Conservation (phyloP, 1,140 invertebrate species). For the Conopomorpha cramerella region DNA sequence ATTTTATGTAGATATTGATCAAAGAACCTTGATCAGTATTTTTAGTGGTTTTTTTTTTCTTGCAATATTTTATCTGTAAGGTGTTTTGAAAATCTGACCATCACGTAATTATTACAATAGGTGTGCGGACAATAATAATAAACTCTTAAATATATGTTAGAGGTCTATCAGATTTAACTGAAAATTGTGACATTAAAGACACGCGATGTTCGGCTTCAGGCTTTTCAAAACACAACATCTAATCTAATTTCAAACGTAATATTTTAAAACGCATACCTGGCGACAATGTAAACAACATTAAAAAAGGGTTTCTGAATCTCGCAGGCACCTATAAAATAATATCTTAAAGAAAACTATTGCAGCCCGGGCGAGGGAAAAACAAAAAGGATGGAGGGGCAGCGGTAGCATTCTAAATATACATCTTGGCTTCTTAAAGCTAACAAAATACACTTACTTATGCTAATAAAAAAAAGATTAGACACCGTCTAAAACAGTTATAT, state of each 20-base stretch:
- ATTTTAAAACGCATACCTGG: slow-evolving; percentile 51
- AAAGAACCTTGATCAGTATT: too few relatives aligned
- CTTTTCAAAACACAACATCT: slow-evolving; percentile 10
- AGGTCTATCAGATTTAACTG: too few relatives aligned
- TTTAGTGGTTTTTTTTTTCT: too few relatives aligned
- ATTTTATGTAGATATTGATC: too few relatives aligned
- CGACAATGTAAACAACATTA: slow-evolving; percentile 61
- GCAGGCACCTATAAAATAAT: slow-evolving; percentile 58
- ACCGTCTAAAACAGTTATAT: slow-evolving; percentile 30
- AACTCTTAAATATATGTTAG: too few relatives aligned
- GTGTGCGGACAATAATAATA: too few relatives aligned
- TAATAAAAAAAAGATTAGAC: slow-evolving; percentile 38
- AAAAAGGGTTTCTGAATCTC: slow-evolving; percentile 48
- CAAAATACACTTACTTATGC: slow-evolving; percentile 56
- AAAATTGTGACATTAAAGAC: too few relatives aligned
- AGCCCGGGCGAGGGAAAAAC: slow-evolving; percentile 47
- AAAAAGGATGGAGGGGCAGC: slow-evolving; percentile 46
- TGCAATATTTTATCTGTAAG: too few relatives aligned
- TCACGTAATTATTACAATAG: too few relatives aligned
- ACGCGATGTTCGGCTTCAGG: neutral
- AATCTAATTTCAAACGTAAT: slow-evolving; percentile 23
- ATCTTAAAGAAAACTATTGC: slow-evolving; percentile 44
- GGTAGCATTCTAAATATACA: slow-evolving; percentile 57
- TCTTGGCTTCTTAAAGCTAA: slow-evolving; percentile 57
- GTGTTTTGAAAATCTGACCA: too few relatives aligned